Conservation (phyloP, 2,888 invertebrate species). For the Synanthedon formicaeformis region DNA sequence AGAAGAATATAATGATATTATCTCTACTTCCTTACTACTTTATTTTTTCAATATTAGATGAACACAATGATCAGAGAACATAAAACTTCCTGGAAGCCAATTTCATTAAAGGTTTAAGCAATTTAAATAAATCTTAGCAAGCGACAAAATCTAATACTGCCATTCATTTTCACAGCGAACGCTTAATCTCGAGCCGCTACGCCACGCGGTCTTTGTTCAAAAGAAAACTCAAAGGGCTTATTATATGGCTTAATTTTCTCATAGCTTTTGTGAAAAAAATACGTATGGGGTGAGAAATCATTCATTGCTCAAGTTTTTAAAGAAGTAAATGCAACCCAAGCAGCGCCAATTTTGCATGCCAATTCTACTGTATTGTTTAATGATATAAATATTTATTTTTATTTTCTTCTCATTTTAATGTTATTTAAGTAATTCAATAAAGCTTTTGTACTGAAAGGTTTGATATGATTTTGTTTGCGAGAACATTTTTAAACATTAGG, state of each 20-base stretch:
- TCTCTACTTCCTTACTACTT: too few relatives aligned
- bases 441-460: too few relatives aligned
- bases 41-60: too few relatives aligned
- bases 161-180: slow-evolving; percentile 7
- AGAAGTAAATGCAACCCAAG: too few relatives aligned
- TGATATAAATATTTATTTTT: too few relatives aligned
- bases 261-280: not conserved
- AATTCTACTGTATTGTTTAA: too few relatives aligned
- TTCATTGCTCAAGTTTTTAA: too few relatives aligned
- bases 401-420: too few relatives aligned
- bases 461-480: too few relatives aligned
- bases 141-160: slow-evolving; percentile 8
- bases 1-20: not conserved
- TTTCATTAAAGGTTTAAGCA: not conserved
- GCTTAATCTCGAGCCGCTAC: not conserved
- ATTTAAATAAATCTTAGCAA: slow-evolving; percentile 1
- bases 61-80: not conserved
- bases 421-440: too few relatives aligned
- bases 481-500: too few relatives aligned
- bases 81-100: not conserved
- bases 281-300: not conserved
- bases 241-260: not conserved
- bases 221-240: not conserved
- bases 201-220: not conserved
- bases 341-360: too few relatives aligned